phyloP scores from a whole-genome alignment of 2,113 vertebrate species.

The Megaceryle maxima region DNA sequence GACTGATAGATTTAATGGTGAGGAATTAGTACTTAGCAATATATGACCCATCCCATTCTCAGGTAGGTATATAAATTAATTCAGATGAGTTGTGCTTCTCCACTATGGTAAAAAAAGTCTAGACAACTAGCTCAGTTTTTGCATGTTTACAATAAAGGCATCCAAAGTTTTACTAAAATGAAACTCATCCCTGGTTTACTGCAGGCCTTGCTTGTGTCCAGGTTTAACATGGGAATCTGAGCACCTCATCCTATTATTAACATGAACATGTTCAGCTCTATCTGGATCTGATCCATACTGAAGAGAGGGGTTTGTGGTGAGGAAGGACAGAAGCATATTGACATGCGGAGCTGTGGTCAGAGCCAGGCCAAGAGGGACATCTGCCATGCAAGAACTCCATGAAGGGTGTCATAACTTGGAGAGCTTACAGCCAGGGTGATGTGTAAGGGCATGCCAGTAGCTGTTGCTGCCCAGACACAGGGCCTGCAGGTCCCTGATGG shows the following conservation, averaged over 20 bases:
- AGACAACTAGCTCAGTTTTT: not conserved
- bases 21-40: not conserved
- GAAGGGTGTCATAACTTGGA: not conserved
- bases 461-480: not conserved
- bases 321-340: not conserved
- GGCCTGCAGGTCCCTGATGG: not conserved
- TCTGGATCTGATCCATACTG: not conserved
- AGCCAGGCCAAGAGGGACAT: not conserved
- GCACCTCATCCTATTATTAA: not conserved
- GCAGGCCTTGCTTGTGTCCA: not conserved
- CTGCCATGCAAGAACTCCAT: not conserved
- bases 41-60: not conserved
- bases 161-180: not conserved
- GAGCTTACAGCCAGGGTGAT: not conserved
- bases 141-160: not conserved
- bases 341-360: not conserved
- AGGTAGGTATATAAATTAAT: not conserved
- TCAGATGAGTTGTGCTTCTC: not conserved
- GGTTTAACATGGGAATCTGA: not conserved
- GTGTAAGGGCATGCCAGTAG: not conserved
- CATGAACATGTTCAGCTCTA: rapidly evolving
- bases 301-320: not conserved
- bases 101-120: not conserved
- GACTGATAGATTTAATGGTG: not conserved
- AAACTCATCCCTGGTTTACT: not conserved